Conservation (phyloP, 1,140 invertebrate species). For the Chrysoperla carnea region DNA sequence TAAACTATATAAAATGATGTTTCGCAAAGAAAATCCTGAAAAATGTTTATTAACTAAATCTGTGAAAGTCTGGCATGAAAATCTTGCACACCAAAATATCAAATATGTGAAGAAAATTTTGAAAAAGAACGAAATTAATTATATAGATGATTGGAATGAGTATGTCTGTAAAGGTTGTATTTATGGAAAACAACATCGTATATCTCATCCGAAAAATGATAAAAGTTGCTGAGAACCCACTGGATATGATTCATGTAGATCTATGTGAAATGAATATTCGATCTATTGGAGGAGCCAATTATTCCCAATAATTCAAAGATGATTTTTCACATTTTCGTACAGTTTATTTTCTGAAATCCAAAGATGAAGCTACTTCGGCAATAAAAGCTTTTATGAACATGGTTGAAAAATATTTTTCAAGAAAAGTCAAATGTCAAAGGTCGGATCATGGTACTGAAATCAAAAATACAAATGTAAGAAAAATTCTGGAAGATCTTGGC, state of each 20-base stretch:
- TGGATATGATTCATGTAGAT: constrained; percentile 15
- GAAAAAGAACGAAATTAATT: constrained; percentile 4
- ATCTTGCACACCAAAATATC: constrained; percentile 15
- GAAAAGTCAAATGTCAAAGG: too few species aligned
- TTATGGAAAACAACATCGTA: constrained; percentile 12
- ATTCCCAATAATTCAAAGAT: constrained; percentile 19
- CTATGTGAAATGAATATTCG: constrained; percentile 13
- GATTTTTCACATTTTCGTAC: constrained; percentile 14
- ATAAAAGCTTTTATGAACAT: constrained; percentile 7
- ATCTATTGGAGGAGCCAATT: constrained; percentile 10
- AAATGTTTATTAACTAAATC: constrained; percentile 7
- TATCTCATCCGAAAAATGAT: constrained; percentile 5
- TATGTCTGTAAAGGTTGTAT: constrained; percentile 12
- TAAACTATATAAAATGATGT: constrained; percentile 12
- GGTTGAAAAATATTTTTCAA: constrained; percentile 5
- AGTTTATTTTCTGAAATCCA: constrained; percentile 19
- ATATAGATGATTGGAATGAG: constrained; percentile 10
- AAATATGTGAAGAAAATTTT: constrained; percentile 12
- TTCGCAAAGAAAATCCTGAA: constrained; percentile 6
- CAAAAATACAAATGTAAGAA: too few species aligned
- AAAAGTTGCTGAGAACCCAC: constrained; percentile 2
- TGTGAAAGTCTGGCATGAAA: constrained; percentile 13
- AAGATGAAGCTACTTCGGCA: constrained; percentile 10
- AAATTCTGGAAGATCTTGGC: too few species aligned
- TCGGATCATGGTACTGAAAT: too few species aligned